phyloP scores from a whole-genome alignment of 2,888 invertebrate species.

The Macaria notata region DNA sequence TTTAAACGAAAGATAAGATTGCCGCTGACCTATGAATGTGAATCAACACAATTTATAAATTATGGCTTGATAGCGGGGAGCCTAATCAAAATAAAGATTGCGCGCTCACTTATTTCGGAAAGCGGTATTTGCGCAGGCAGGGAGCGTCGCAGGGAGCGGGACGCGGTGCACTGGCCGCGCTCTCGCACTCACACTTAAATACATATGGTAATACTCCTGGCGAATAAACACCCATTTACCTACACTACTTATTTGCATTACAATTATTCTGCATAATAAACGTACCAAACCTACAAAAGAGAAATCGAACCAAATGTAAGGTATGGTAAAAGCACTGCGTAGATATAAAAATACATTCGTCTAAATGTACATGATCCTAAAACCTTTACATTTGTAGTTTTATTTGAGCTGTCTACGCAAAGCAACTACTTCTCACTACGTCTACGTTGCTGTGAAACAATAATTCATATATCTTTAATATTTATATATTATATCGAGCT shows the following conservation, averaged over 20 bases:
- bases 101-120: conserved; percentile 50
- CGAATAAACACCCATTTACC: conserved; percentile 66
- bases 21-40: conserved; percentile 63
- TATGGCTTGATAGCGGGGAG: conserved; percentile 61
- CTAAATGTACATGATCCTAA: no score
- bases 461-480: no score
- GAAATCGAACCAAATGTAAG: conserved; percentile 18
- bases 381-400: no score
- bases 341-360: background rate
- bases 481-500: no score
- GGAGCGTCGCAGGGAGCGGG: background rate
- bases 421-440: no score
- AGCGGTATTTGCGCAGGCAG: conserved; percentile 37
- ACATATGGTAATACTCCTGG: conserved; percentile 69
- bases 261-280: conserved; percentile 58
- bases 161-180: background rate
- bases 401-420: no score
- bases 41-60: conserved; percentile 72
- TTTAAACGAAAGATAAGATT: conserved; percentile 78
- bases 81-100: conserved; percentile 71
- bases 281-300: conserved; percentile 31
- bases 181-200: conserved; percentile 66
- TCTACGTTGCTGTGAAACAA: no score
- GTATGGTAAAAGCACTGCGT: conserved; percentile 1
- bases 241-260: conserved; percentile 59